Base-by-base conservation (phyloP, 1,140 invertebrate species). In the Halesus radiatus region DNA sequence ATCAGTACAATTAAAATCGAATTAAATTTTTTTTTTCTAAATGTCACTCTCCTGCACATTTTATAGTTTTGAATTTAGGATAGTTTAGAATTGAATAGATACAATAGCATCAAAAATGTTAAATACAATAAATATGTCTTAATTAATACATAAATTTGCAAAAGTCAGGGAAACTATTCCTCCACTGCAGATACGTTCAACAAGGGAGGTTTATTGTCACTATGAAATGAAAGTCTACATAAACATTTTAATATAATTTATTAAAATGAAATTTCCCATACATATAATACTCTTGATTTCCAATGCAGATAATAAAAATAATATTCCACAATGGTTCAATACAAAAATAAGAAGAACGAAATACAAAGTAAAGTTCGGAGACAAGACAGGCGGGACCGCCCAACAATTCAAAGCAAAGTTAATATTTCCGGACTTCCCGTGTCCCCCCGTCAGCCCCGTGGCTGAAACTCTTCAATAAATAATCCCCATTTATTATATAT, bases 181-280 rank as follows among this genome's bases (percentile, higher is more conserved):
- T 29, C 26, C 26, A 29, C 7, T 45, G 10, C 3, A 45, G 37
- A 45, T 10, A 1, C 1, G 10, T 45, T 13, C 1, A 45, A 45
- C 1, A 45, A 13, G 2, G 37, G 10, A 1, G 10, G 8, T 45
- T 45, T 45, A 13, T 0, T 45, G 37, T 45, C 8, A 45, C 37
- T 13, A 8, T 45, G 13, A 53, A 74, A 74, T 74, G 74, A 76
- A 76, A 76, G 56, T 16, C 54, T 23, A 8, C 16, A 20, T 50
- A 20, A 83, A 83, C 81, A 80, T 80, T 83, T 83, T 80, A 83
- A 83, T 83, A 83, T 82, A 83, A 83, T 83, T 83, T 83, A 83
- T 83, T 83, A 83, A 83, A 83, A 83, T 83, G 81, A 83, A 83
- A 80, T 80, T 83, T 80, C 76, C 81, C 79, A 80, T 80, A 80